A percentile compares a stretch with the other conserved stretches of the same genome.
Evolutionary conservation across 2,888 invertebrate genomes (phyloP).

Genomic region (Drosophila antonietae): DNA sequence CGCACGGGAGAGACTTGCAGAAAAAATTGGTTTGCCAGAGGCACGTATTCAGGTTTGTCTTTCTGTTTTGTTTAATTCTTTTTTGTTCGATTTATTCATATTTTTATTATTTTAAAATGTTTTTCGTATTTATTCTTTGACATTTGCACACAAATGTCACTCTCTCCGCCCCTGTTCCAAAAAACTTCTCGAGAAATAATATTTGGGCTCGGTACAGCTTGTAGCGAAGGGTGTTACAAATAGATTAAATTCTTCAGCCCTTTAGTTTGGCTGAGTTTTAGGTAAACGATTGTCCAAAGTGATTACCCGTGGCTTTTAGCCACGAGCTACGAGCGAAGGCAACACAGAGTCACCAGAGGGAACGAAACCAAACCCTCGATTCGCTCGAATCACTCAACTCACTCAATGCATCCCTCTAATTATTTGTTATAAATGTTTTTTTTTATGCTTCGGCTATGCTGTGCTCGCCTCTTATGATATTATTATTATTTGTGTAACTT

Average conservation of each 20-base stretch:
- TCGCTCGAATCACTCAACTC: background rate
- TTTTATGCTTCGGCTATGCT: slow-evolving; percentile 16
- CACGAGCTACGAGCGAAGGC: background rate
- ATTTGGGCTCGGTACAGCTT: background rate
- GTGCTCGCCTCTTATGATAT: slow-evolving; percentile 29
- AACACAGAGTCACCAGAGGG: slow-evolving; percentile 1
- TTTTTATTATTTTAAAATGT: background rate
- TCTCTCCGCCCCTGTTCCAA: background rate
- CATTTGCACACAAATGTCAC: background rate
- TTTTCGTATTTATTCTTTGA: background rate
- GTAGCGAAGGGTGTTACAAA: background rate
- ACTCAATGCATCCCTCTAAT: slow-evolving; percentile 44
- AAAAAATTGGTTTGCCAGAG: slow-evolving; percentile 99
- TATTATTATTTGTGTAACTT: slow-evolving; percentile 69
- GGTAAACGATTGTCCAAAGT: slow-evolving; percentile 20
- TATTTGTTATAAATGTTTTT: slow-evolving; percentile 47
- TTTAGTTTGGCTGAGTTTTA: background rate
- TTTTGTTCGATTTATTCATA: slow-evolving; percentile 13
- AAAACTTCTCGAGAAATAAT: background rate
- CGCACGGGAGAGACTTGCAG: slow-evolving; percentile 96
- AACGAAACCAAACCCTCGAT: slow-evolving; percentile 22
- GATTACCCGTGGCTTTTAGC: background rate
- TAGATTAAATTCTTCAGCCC: slow-evolving; percentile 1
- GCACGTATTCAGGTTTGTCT: slow-evolving; percentile 97
- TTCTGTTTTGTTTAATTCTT: slow-evolving; percentile 84